Evolutionary conservation across 2,888 invertebrate species (phyloP), one percentile per base, ranked within the genome.

Genomic region (Tiliacea aurago): DNA sequence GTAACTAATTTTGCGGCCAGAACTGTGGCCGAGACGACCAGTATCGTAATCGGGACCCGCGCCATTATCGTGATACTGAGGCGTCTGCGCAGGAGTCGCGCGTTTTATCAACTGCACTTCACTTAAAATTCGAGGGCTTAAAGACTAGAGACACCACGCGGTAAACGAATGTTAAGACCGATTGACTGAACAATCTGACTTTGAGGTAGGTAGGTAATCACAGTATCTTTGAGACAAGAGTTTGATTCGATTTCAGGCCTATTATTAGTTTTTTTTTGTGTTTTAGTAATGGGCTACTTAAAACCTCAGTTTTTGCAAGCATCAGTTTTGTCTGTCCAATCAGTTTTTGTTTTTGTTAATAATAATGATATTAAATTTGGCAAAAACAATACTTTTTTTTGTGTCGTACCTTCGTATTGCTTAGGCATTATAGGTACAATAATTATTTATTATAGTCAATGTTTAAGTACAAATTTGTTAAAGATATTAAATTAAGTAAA

Each of bases 1-100:
- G 91, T 80, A 70, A 73, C 78, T 20, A 84, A 76, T 68, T 84
- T 81, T 59, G 79, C 82, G 73, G 82, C 81, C 55, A 83, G 72
- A 59, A 85, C 73, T 53, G 78, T 81, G 73, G 85, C 75, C 37
- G 78, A 70, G 70, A 83, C 84, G 69, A 86, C 88, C 81, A 90
- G 82, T 84, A 91, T 66, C 81, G 86, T 78, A 64, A 88, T 77
- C 73, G 73, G 82, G 79, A 86, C 78, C 73, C 90, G 90, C 88
- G 90, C 86, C 91, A 93, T 92, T 78, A 87, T 90, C 86, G 90
- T 76, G 70, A 74, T 80, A 90, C 90, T 90, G 89, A 78, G 72
- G 75, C 84, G 85, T 83, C 84, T 85, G 88, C 90, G 86, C 89
- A 72, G 78, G 84, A 84, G 87, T 88, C 84, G 83, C 78, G 76